Conservation (phyloP, 2,888 invertebrate species). For the Ditula angustiorana region DNA sequence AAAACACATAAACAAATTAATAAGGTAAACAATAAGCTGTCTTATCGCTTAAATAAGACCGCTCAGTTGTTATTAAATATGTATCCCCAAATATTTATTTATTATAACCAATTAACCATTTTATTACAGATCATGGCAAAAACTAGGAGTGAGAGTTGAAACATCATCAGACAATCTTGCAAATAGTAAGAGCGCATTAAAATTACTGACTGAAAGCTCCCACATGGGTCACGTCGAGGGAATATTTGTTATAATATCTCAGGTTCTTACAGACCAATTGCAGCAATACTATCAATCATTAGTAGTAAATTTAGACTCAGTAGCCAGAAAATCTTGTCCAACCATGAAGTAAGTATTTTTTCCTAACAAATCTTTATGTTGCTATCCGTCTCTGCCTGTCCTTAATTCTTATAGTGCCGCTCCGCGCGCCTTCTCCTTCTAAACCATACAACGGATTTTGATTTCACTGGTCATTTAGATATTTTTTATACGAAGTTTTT, state of each 20-base stretch:
- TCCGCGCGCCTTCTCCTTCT: no score
- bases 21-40: no score
- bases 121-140: conserved; percentile 49
- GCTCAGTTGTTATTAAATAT: no score
- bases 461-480: no score
- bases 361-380: not conserved
- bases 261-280: conserved; percentile 31
- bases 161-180: conserved; percentile 30
- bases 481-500: no score
- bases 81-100: no score
- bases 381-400: no score
- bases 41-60: no score
- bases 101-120: not conserved
- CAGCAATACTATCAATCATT: conserved; percentile 34
- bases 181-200: conserved; percentile 38
- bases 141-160: conserved; percentile 45
- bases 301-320: conserved; percentile 48
- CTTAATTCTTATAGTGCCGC: no score
- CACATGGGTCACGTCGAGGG: conserved; percentile 50
- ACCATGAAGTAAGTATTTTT: conserved; percentile 50
- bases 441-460: no score
- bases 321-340: conserved; percentile 51
- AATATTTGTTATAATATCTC: conserved; percentile 47
- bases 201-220: conserved; percentile 45
- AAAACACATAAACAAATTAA: no score